A percentile compares a stretch with the other conserved stretches of the same genome.
Conservation (phyloP, 2,888 invertebrate species). For the Gastracanthus pulcherrimus region DNA sequence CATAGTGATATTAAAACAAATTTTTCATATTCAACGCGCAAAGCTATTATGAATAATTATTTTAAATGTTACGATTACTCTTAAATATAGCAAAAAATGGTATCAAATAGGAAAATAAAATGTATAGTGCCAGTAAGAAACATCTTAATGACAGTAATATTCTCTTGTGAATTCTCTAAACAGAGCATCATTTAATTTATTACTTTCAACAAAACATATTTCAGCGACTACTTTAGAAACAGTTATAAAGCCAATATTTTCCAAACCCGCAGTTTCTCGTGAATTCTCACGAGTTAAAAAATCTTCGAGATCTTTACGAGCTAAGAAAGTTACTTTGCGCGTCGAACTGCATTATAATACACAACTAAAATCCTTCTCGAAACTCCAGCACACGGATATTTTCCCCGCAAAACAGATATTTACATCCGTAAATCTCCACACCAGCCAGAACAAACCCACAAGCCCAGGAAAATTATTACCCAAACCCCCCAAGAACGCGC, state of each 20-base stretch:
- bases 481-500: background rate
- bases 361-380: background rate
- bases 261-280: background rate
- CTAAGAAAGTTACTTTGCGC: background rate
- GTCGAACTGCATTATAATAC: background rate
- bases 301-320: conserved; percentile 7
- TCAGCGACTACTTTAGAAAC: background rate
- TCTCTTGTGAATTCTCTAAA: too few species aligned
- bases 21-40: too few species aligned
- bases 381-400: background rate
- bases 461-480: background rate
- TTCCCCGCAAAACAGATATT: background rate
- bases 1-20: too few species aligned
- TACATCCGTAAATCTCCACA: background rate
- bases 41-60: too few species aligned
- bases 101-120: too few species aligned
- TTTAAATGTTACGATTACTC: too few species aligned
- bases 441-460: background rate
- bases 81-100: too few species aligned
- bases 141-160: too few species aligned
- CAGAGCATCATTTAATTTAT: too few species aligned
- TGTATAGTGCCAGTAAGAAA: too few species aligned
- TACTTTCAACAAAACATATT: background rate
- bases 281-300: background rate
- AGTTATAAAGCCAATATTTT: background rate